Conservation (phyloP, 2,888 invertebrate genomes). For the Prenolepis imparis region DNA sequence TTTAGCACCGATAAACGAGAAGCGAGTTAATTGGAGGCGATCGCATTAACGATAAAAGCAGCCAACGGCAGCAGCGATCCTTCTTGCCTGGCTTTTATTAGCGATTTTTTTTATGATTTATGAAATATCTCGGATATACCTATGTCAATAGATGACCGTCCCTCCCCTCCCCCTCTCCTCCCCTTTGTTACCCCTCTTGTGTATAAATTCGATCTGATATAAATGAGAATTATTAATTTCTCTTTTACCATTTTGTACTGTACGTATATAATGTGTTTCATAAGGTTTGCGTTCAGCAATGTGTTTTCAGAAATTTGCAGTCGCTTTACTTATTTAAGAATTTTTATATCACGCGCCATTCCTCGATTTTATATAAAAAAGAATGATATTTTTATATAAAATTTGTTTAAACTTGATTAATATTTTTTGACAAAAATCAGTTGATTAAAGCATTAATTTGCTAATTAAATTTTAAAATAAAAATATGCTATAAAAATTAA, state of each 20-base stretch:
- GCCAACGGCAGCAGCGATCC: constrained; percentile 57
- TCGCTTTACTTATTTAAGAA: background rate
- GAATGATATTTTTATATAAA: too few species aligned
- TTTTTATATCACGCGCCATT: too few species aligned
- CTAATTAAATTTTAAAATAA: too few species aligned
- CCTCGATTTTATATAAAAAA: too few species aligned
- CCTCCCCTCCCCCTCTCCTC: background rate
- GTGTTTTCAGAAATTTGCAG: background rate
- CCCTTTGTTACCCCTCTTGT: background rate
- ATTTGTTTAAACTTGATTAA: too few species aligned
- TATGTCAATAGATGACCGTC: constrained; percentile 33
- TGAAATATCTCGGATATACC: constrained; percentile 45
- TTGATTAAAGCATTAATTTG: too few species aligned
- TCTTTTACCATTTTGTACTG: constrained; percentile 5
- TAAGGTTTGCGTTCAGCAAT: background rate
- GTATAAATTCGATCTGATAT: constrained; percentile 22
- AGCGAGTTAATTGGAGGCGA: constrained; percentile 55
- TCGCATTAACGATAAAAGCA: constrained; percentile 46
- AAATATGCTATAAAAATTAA: too few species aligned
- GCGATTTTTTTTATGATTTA: constrained; percentile 27
- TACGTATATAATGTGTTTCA: background rate
- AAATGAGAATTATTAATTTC: constrained; percentile 39
- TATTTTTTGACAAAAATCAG: too few species aligned
- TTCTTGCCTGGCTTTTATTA: constrained; percentile 52
- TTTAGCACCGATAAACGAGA: constrained; percentile 52